These are phyloP conservation scores for Eretmocerus hayati DNA, from an alignment of 2,888 invertebrate species.

Conservation along the genomic window DNA sequence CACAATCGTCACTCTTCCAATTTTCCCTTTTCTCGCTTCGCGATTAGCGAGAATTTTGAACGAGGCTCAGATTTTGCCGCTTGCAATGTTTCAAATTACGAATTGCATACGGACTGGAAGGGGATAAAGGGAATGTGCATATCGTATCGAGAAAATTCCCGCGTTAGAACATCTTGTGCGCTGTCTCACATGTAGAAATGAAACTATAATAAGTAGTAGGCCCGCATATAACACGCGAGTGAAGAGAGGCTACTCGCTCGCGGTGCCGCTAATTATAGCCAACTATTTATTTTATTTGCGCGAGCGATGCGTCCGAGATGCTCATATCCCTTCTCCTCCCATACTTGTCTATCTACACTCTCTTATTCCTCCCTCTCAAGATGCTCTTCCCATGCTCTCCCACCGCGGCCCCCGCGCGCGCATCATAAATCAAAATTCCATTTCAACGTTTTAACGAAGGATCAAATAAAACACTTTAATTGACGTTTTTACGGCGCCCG, in stretches of 20 bases:
- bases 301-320: conserved; percentile 27
- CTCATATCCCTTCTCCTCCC: conserved; percentile 6
- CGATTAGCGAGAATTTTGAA: too few relatives aligned
- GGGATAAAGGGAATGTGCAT: too few relatives aligned
- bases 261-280: conserved; percentile 43
- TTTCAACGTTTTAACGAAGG: conserved; percentile 49
- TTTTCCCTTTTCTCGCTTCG: too few relatives aligned
- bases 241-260: neutral
- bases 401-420: conserved; percentile 17
- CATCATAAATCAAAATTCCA: conserved; percentile 47
- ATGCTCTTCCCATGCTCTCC: conserved; percentile 12
- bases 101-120: too few relatives aligned
- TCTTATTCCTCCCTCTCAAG: conserved; percentile 17
- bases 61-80: too few relatives aligned
- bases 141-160: too few relatives aligned
- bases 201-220: too few relatives aligned
- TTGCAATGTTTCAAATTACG: too few relatives aligned
- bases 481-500: conserved; percentile 48
- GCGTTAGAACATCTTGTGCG: too few relatives aligned
- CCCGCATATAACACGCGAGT: neutral
- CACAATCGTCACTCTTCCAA: too few relatives aligned
- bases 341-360: neutral
- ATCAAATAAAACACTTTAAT: conserved; percentile 49
- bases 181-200: too few relatives aligned
- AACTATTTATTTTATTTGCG: conserved; percentile 46